Percentiles rank a stretch among this genome's conserved stretches.
Conservation (phyloP, 2,113 vertebrate genomes). For the Oncorhynchus nerka region DNA sequence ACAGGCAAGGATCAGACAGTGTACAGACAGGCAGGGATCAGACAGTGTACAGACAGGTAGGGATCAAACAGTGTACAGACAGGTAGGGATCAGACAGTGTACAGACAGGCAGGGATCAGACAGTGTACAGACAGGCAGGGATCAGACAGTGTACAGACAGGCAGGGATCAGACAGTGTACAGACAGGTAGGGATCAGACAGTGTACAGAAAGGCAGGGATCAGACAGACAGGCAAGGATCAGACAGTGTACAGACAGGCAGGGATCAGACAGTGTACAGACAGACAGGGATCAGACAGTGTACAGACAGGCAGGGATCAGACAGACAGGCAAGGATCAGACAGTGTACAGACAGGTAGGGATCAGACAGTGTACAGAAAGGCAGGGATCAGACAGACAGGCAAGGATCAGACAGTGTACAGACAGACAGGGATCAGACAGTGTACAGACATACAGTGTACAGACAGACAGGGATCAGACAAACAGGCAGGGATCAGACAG, state of each 20-base stretch:
- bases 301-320: not conserved
- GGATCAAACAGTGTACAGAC: no score
- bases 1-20: not conserved
- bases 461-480: not conserved
- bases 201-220: not conserved
- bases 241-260: not conserved
- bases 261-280: not conserved
- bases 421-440: not conserved
- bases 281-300: no score
- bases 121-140: not conserved
- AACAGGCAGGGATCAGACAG: not conserved
- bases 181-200: not conserved
- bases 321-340: not conserved
- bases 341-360: not conserved
- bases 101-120: not conserved
- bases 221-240: not conserved
- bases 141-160: not conserved
- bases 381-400: not conserved
- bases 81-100: not conserved
- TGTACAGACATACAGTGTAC: not conserved
- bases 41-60: not conserved
- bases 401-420: not conserved
- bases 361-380: not conserved
- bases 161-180: not conserved
- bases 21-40: not conserved